Base-by-base conservation (phyloP, 2,113 vertebrate genomes). In the Pao palembangensis region DNA sequence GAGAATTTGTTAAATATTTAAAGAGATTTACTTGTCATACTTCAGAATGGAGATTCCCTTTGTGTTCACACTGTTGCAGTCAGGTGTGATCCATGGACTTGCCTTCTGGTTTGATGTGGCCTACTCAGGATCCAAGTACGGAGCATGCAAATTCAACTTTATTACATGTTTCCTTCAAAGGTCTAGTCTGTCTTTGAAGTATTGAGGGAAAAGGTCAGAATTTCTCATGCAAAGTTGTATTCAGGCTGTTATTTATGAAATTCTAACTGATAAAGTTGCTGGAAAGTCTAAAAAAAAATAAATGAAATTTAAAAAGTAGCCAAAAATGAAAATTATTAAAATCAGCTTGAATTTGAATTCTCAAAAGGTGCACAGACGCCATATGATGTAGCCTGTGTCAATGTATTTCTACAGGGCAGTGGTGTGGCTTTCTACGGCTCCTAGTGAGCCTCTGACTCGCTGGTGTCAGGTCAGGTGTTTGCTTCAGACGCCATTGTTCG, bases 31-130 rank as follows among this genome's bases (percentile, higher is more conserved):
- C 34, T 47, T 47, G 14, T 47, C 44, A 16, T 17, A 47, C 44
- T 5, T 31, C 82, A 93, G 91, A 79, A 68, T 93, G 70, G 91
- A 94, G 88, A 93, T 93, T 41, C 91, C 90, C 34, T 93, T 94
- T 69, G 87, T 88, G 66, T 93, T 94, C 60, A 84, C 89, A 2
- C 80, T 95, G 58, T 75, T 78, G 14, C 91, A 91, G 61, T 90
- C 93, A 0, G 91, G 92, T 63, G 78, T 94, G 58, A 62, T 93
- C 71, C 93, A 93, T 6, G 92, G 91, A 25, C 84, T 94, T 14
- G 91, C 89, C 57, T 91, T 94, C 64, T 92, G 92, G 93, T 94
- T 93, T 23, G 91, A 94, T 53, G 86, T 93, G 67, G 92, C 92
- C 50, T 94, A 93, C 70, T 64, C 83, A n/a, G 92, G 92, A 49